Conservation (phyloP, 2,888 invertebrate species). For the Notodromas monacha region DNA sequence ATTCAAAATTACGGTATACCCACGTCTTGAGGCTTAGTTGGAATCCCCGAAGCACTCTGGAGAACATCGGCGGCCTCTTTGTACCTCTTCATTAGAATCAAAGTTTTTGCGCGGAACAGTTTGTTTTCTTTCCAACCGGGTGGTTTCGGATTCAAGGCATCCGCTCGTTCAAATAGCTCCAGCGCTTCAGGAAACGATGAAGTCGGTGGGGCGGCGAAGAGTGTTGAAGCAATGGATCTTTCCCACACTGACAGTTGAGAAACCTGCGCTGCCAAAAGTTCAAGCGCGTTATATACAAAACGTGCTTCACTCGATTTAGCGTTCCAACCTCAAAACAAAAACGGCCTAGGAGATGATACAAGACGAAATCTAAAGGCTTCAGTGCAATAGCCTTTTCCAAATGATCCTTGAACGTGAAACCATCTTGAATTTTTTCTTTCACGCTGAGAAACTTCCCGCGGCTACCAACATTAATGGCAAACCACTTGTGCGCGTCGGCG, state of each 20-base stretch:
- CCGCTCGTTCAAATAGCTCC: slow-evolving; percentile 17
- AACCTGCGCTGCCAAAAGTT: slow-evolving; percentile 15
- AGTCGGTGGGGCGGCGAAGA: slow-evolving; percentile 28
- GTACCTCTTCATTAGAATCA: too few relatives aligned
- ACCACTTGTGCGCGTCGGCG: slow-evolving; percentile 34
- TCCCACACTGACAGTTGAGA: slow-evolving; percentile 29
- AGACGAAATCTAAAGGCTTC: slow-evolving; percentile 24
- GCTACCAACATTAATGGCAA: slow-evolving; percentile 29
- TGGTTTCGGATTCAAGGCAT: too few relatives aligned
- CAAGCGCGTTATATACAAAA: too few relatives aligned
- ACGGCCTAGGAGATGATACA: slow-evolving; percentile 32
- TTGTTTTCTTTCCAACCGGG: slow-evolving; percentile 28
- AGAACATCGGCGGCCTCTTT: too few relatives aligned
- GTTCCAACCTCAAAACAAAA: slow-evolving; percentile 29
- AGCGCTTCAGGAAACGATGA: slow-evolving; percentile 24
- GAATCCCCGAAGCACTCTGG: too few relatives aligned
- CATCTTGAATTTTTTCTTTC: slow-evolving; percentile 29
- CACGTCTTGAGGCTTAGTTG: too few relatives aligned
- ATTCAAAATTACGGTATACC: too few relatives aligned
- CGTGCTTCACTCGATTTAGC: too few relatives aligned
- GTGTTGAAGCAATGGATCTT: slow-evolving; percentile 26
- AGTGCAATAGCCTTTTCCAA: slow-evolving; percentile 27
- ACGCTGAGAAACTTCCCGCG: slow-evolving; percentile 25
- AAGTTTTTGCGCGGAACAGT: slow-evolving; percentile 23
- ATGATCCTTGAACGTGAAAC: slow-evolving; percentile 29